Base-by-base conservation (phyloP, 2,113 vertebrate species). In the Xiphophorus couchianus region DNA sequence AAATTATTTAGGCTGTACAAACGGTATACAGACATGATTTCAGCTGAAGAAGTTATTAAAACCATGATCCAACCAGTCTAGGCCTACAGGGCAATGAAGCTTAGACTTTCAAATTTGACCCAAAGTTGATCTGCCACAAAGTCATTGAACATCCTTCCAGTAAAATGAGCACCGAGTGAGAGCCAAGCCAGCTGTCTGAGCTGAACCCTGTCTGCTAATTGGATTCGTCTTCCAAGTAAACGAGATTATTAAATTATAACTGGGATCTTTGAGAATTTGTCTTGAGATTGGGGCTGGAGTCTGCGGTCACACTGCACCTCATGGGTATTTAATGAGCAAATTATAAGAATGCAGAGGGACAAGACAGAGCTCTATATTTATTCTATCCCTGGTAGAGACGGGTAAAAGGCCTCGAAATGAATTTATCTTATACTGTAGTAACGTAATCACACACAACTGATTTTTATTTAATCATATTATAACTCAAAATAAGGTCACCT, bases 211-310 rank as follows among this genome's bases (percentile, higher is more conserved):
- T 58, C 6, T 58, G 7, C 51, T n/a, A 58, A 69, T 48, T 48
- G 44, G 44, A 31, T 77, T 68, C 72, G 62, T 74, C 35, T 62
- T 48, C n/a, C 54, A 58, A 69, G 15, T 30, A 44, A 60, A 44
- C 22, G n/a, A 28, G 14, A 76, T 58, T 58, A 58, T 79, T 80
- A 17, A 64, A 74, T 77, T 72, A 63, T 35, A 35, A 30, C n/a
- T 1, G 29, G 60, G 35, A 42, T 82, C 48, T 77, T 54, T 54
- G 65, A 27, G 19, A 27, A 39, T 71, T 70, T 51, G 65, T 61
- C 30, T 58, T 31, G 60, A 64, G 48, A 17, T 37, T 3, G 30
- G 71, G 27, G 48, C 14, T 42, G 39, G 39, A 42, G 39, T 42
- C 39, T 42, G 39, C 1, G 14, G 29, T 63, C 37, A 10, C 28